Evolutionary conservation across 2,888 invertebrate species (phyloP).

Genomic region (Hyposoter didymator): DNA sequence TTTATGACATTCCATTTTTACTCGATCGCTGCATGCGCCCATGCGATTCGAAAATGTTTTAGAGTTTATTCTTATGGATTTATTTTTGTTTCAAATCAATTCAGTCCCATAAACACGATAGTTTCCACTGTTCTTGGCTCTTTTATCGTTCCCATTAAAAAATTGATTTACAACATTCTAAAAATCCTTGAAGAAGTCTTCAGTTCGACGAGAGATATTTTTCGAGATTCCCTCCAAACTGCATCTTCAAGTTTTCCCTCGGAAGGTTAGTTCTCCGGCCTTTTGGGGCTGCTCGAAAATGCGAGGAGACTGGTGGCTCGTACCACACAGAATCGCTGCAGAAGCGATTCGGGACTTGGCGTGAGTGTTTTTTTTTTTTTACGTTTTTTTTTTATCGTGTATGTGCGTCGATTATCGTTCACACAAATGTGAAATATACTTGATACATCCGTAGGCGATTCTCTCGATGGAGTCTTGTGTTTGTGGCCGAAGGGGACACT

Average conservation of each 20-base stretch:
- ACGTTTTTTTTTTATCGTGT: constrained; percentile 24
- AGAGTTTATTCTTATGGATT: constrained; percentile 83
- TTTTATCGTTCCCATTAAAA: constrained; percentile 79
- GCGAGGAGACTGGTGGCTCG: constrained; percentile 30
- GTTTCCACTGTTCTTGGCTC: constrained; percentile 1
- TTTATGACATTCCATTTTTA: neutral
- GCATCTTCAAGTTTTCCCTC: constrained; percentile 25
- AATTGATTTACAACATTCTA: constrained; percentile 84
- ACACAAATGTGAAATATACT: constrained; percentile 37
- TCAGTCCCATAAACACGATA: constrained; percentile 72
- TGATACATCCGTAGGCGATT: constrained; percentile 45
- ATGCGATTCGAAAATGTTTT: constrained; percentile 66
- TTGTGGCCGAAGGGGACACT: constrained; percentile 56
- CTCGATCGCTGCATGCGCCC: neutral
- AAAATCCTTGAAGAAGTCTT: constrained; percentile 82
- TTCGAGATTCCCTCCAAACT: constrained; percentile 61
- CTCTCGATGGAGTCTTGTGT: constrained; percentile 22
- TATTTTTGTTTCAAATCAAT: constrained; percentile 82
- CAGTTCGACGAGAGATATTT: constrained; percentile 50
- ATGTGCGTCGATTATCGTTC: constrained; percentile 45
- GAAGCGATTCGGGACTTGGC: constrained; percentile 16
- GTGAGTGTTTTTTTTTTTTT: constrained; percentile 3
- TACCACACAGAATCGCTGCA: constrained; percentile 28
- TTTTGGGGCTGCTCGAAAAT: constrained; percentile 44
- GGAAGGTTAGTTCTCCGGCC: constrained; percentile 38